Conservation (phyloP, 2,888 invertebrate species). For the Tenthredo distinguenda region DNA sequence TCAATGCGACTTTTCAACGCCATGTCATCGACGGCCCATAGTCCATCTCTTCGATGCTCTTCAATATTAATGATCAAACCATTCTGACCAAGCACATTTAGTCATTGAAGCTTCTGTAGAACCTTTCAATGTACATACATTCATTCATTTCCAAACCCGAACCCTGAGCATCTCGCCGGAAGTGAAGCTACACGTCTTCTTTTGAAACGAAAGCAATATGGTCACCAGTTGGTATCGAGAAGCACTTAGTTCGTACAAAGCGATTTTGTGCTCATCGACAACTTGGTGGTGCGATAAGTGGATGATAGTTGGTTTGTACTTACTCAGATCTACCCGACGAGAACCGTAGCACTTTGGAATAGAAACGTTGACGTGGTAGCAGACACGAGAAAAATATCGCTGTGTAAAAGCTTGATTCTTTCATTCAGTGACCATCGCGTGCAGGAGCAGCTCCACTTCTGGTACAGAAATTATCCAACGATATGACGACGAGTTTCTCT, state of each 20-base stretch:
- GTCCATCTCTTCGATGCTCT: too few relatives aligned
- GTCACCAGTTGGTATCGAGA: not conserved
- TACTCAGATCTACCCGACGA: not conserved
- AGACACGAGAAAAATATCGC: not conserved
- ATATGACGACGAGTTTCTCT: not conserved
- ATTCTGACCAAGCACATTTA: not conserved
- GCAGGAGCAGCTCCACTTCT: not conserved
- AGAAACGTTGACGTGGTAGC: not conserved
- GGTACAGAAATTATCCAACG: conserved; percentile 11
- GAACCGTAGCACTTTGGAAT: not conserved
- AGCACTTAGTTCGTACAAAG: conserved; percentile 36
- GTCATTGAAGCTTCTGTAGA: not conserved
- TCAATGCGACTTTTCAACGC: not conserved
- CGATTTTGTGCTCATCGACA: conserved; percentile 24
- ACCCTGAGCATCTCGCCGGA: not conserved
- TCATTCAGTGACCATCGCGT: conserved; percentile 13
- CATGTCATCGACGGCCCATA: too few relatives aligned
- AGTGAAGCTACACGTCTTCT: not conserved
- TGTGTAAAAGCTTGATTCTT: not conserved
- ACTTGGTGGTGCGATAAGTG: conserved; percentile 10
- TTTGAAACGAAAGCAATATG: not conserved
- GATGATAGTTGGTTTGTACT: conserved; percentile 29
- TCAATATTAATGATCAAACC: too few relatives aligned
- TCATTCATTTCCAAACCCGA: too few relatives aligned
- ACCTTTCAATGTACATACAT: not conserved